Conservation (phyloP, 1,140 invertebrate species). For the Danaus plexippus region DNA sequence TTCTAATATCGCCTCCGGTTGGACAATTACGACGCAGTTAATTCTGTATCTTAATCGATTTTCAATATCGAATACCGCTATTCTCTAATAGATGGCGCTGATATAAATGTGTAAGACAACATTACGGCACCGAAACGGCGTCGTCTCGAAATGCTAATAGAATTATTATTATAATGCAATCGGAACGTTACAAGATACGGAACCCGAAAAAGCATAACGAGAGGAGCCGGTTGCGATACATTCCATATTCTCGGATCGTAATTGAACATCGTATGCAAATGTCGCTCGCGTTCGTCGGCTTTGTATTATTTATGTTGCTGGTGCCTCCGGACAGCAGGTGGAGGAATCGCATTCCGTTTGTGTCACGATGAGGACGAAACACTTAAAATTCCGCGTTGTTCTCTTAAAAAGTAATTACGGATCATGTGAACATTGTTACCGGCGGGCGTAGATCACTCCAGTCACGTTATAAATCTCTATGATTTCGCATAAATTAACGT, state of each 20-base stretch:
- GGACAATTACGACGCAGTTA: constrained; percentile 26
- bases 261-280: constrained; percentile 63
- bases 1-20: constrained; percentile 25
- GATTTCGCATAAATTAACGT: constrained; percentile 57
- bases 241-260: constrained; percentile 56
- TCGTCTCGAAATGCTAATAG: too few relatives aligned
- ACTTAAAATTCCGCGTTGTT: constrained; percentile 8
- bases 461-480: constrained; percentile 40
- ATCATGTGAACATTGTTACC: constrained; percentile 22
- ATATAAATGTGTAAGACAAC: neutral
- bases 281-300: constrained; percentile 45
- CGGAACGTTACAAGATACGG: neutral
- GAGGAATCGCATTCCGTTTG: constrained; percentile 31
- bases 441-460: constrained; percentile 35
- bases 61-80: constrained; percentile 36
- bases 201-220: constrained; percentile 45
- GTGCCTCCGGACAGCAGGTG: constrained; percentile 49
- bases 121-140: too few relatives aligned
- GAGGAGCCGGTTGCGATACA: constrained; percentile 43
- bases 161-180: too few relatives aligned
- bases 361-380: constrained; percentile 12
- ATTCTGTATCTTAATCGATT: constrained; percentile 37
- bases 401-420: constrained; percentile 5
- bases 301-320: constrained; percentile 53
- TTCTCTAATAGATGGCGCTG: constrained; percentile 50